Percentiles rank a stretch among this genome's conserved stretches.
These are phyloP conservation scores for Okamejei kenojei DNA, from an alignment of 2,797 vertebrate genomes.

Conservation along the genomic window DNA sequence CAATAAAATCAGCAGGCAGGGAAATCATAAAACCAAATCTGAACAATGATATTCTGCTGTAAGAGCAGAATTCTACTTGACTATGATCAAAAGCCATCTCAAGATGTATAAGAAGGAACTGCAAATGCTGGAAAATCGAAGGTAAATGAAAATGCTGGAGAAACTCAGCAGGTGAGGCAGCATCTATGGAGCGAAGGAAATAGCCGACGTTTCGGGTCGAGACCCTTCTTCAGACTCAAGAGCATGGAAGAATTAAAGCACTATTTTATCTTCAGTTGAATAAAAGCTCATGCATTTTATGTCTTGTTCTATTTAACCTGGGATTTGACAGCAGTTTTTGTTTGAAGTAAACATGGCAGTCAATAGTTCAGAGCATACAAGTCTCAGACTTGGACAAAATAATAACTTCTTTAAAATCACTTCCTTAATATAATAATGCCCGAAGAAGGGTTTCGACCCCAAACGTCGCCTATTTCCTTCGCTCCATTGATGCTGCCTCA, in stretches of 20 bases:
- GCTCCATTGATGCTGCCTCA: no score
- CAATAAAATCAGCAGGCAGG: neutral
- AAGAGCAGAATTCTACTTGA: neutral
- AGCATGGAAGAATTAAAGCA: neutral
- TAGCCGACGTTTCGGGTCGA: no score
- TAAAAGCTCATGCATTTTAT: neutral
- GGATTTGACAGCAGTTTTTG: neutral
- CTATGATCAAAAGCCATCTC: neutral
- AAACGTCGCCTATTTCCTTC: no score
- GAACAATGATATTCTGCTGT: neutral
- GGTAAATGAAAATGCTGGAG: no score
- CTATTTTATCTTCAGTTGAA: neutral
- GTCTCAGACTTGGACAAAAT: neutral
- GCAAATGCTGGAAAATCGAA: no score
- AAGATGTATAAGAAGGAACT: no score
- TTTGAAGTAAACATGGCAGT: neutral
- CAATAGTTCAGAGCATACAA: neutral
- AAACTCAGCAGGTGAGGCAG: no score
- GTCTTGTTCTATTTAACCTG: neutral
- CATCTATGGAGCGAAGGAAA: no score
- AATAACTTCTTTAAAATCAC: no score
- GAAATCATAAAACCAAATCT: neutral
- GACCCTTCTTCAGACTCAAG: neutral
- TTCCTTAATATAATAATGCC: no score
- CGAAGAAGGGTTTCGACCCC: no score